Evolutionary conservation across 2,797 vertebrate species (phyloP), one percentile per base, ranked within the genome.

Genomic region (Spinus olivaceus): DNA sequence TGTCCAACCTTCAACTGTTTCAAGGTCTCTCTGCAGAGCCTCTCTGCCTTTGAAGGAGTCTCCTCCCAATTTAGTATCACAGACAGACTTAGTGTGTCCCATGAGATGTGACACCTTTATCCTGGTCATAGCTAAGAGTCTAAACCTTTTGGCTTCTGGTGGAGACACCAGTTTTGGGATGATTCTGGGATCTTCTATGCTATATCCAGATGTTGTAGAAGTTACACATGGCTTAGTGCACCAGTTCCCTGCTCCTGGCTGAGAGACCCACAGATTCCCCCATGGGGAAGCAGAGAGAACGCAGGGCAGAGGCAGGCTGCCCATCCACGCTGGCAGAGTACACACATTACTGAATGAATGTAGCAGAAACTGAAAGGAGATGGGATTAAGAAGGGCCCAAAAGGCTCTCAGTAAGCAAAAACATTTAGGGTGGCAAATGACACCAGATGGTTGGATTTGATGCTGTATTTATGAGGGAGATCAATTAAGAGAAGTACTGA

Each of bases 401-500:
- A 92, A 84, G 50, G n/a, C 47, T 24, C 20, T 44, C 23, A 27
- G 23, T 51, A 90, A 83, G 56, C 32, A 90, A 89, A 88, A 77
- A 39, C 32, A 30, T 82, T 86, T 77, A 66, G 33, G 33, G 12
- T 50, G 63, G 79, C 18, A 79, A 82, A 54, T 46, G 22, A 33
- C 88, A 82, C 64, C 49, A 90, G 41, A 90, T 49, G 30, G 33
- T 51, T 94, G n/a, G 25, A 79, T 77, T 90, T 81, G 70, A 60
- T 56, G 44, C 28, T 61, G 57, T 60, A 77, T 79, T 84, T 60
- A 60, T 82, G 67, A 92, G 53, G 49, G 51, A 92, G 60, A 86
- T 92, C 56, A 67, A 60, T 90, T 84, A 94, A 77, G 13, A 86
- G 86, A 91, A 93, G 70, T 44, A 86, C 44, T 92, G 83, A 93